Evolutionary conservation across 2,797 vertebrate genomes (phyloP).

Genomic region (Sternarchorhynchus goeldii): DNA sequence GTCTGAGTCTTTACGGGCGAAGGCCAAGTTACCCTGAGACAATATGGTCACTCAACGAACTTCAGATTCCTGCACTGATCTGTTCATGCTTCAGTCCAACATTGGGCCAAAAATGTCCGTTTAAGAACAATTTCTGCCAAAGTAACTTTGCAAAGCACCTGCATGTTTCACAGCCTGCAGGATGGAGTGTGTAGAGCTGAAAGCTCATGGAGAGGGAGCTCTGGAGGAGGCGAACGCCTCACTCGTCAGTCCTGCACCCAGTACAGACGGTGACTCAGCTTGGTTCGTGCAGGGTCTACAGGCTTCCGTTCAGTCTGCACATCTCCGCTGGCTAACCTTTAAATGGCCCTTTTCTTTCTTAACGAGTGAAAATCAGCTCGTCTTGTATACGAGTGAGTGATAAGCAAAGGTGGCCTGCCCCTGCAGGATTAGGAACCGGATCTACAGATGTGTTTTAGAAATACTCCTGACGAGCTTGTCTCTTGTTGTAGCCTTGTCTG

Average conservation of each 20-base stretch:
- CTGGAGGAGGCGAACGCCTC: too few relatives aligned
- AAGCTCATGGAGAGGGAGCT: too few relatives aligned
- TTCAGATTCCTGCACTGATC: neutral
- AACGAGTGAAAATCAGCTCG: slow-evolving; percentile 14
- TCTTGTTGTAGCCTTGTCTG: too few relatives aligned
- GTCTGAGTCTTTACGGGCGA: slow-evolving; percentile 57
- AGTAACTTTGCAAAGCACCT: too few relatives aligned
- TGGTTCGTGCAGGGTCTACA: neutral
- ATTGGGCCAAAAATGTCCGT: too few relatives aligned
- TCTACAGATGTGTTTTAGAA: neutral
- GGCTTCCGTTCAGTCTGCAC: neutral
- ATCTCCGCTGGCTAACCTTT: neutral
- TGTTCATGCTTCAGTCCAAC: too few relatives aligned
- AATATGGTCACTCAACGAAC: slow-evolving; percentile 3
- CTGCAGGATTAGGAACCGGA: neutral
- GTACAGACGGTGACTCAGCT: neutral
- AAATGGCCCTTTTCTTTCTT: neutral
- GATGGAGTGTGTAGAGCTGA: too few relatives aligned
- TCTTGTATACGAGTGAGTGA: neutral
- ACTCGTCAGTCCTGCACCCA: too few relatives aligned
- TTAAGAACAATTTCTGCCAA: too few relatives aligned
- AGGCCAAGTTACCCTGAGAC: slow-evolving; percentile 38
- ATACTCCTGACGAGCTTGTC: too few relatives aligned
- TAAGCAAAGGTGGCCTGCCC: neutral
- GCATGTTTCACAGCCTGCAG: too few relatives aligned